phyloP scores from a whole-genome alignment of 2,113 vertebrate genomes.

The Hystrix cristata region DNA sequence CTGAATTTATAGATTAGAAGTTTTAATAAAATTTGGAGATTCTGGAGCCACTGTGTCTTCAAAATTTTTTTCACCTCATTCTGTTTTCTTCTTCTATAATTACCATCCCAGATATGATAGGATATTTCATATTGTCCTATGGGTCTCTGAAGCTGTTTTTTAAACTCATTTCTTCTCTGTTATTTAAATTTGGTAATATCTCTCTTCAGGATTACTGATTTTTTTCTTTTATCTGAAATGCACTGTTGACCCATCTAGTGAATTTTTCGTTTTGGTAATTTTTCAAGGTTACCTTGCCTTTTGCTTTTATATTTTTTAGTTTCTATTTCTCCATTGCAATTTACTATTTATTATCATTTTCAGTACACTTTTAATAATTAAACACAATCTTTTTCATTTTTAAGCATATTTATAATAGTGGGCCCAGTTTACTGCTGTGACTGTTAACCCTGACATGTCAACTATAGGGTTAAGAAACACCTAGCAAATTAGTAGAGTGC shows the following conservation, averaged over 20 bases:
- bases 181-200: neutral
- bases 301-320: neutral
- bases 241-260: neutral
- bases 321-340: neutral
- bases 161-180: neutral
- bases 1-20: neutral
- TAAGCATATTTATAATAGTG: neutral
- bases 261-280: neutral
- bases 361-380: neutral
- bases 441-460: neutral
- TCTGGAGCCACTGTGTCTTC: neutral
- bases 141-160: neutral
- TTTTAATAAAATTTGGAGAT: neutral
- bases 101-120: neutral
- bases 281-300: neutral
- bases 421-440: neutral
- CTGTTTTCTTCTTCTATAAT: neutral
- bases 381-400: neutral
- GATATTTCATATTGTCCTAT: neutral
- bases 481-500: neutral
- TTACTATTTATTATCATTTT: neutral
- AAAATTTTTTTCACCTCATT: neutral
- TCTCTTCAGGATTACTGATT: neutral
- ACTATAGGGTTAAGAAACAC: neutral
- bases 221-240: neutral